Base-by-base conservation (phyloP, 2,797 vertebrate genomes). In the Megalops cyprinoides region DNA sequence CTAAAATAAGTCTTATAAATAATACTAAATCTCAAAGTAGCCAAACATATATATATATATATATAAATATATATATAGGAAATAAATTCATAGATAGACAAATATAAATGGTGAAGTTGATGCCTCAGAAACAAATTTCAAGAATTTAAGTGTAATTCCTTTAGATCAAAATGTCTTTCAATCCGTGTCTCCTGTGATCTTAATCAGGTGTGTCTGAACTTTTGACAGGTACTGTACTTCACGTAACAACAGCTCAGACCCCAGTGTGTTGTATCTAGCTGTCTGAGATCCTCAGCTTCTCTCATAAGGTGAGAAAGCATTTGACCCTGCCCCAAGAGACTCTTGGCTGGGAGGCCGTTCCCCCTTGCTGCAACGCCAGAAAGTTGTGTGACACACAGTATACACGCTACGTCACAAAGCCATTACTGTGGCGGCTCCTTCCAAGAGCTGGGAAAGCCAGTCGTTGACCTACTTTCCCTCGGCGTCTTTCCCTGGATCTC, bases 401-500 rank as follows among this genome's bases (percentile, higher is more conserved):
- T 2, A 60, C 53, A 48, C 15, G 34, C 71, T 56, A 5, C 37
- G 56, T 75, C 58, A 79, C 81, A 79, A 75, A 79, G 58, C 12
- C 81, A 62, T 74, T 69, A 49, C 44, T 78, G 76, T 78, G 67
- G 53, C 60, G 76, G 31, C 23, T 7, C 44, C 10, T 46, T 56
- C 25, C 60, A 1, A 42, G 58, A 7, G 15, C 18, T 51, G 60
- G 75, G 53, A 48, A 78, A 58, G 42, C 28, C 48, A 73, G 53
- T 23, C 10, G 76, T 60, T 82, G 81, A 82, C 81, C 81, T 82
- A 78, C 51, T 74, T 82, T 74, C 60, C 39, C 2, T 34, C 62
- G 8, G 37, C 31, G 48, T 25, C 28, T 60, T 46, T 20, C 55
- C 58, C 69, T 79, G 28, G 48, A 69, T 71, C 60, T 18, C 20